Conservation (phyloP, 2,888 invertebrate species). For the Caradrina kadenii region DNA sequence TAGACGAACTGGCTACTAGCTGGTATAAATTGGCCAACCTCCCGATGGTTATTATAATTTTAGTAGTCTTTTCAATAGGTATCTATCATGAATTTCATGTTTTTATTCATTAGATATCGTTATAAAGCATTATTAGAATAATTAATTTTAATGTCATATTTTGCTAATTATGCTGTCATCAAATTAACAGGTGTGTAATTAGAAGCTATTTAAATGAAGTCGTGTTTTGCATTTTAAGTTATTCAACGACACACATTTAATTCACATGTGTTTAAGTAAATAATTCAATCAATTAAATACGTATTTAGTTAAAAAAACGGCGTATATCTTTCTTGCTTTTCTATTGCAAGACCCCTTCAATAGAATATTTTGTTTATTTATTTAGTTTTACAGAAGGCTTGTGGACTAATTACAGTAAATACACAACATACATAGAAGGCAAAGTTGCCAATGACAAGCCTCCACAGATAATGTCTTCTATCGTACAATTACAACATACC, state of each 20-base stretch:
- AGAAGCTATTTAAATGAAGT: constrained; percentile 51
- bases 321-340: constrained; percentile 9
- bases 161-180: constrained; percentile 44
- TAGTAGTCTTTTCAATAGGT: constrained; percentile 66
- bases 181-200: constrained; percentile 59
- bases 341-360: background rate
- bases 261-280: constrained; percentile 21
- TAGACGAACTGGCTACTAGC: constrained; percentile 57
- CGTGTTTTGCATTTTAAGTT: constrained; percentile 52
- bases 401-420: too few species aligned
- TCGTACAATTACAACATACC: too few species aligned
- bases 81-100: constrained; percentile 65
- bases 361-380: too few species aligned
- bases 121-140: constrained; percentile 22
- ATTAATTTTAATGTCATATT: constrained; percentile 50
- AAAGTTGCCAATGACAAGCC: too few species aligned
- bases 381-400: too few species aligned
- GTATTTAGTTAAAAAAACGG: constrained; percentile 9
- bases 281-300: constrained; percentile 43
- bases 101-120: constrained; percentile 47
- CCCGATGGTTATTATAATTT: constrained; percentile 78
- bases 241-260: constrained; percentile 52
- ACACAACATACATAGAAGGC: too few species aligned
- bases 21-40: constrained; percentile 73
- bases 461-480: too few species aligned